Evolutionary conservation across 2,888 invertebrate genomes (phyloP).

Genomic region (Camptogramma bilineatum): DNA sequence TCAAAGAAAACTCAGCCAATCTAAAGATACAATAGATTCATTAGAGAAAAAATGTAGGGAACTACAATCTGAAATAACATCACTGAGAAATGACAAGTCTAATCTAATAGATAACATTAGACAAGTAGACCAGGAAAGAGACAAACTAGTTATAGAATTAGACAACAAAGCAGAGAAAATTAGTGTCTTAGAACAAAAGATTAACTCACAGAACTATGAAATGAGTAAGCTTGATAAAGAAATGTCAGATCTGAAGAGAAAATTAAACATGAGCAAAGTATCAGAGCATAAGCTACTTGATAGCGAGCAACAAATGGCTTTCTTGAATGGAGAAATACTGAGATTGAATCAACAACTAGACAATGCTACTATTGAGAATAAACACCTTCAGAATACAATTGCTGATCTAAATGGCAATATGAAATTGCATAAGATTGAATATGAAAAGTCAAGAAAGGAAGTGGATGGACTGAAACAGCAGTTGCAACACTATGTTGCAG

Average conservation of each 20-base stretch:
- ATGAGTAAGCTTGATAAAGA: slow-evolving; percentile 83
- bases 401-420: slow-evolving; percentile 87
- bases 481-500: slow-evolving; percentile 92
- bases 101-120: slow-evolving; percentile 87
- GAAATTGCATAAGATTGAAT: slow-evolving; percentile 87
- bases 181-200: slow-evolving; percentile 87
- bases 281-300: slow-evolving; percentile 81
- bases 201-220: slow-evolving; percentile 85
- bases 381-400: slow-evolving; percentile 90
- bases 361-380: slow-evolving; percentile 87
- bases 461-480: slow-evolving; percentile 90
- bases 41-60: slow-evolving; percentile 86
- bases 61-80: slow-evolving; percentile 85
- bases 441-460: slow-evolving; percentile 89
- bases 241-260: slow-evolving; percentile 84
- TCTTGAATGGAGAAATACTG: slow-evolving; percentile 86
- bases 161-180: slow-evolving; percentile 90
- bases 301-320: slow-evolving; percentile 82
- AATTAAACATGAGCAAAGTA: slow-evolving; percentile 73
- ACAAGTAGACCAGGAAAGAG: slow-evolving; percentile 90
- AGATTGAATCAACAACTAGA: slow-evolving; percentile 85
- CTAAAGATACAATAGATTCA: slow-evolving; percentile 84
- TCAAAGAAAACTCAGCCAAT: slow-evolving; percentile 87
- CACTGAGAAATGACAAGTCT: slow-evolving; percentile 87
- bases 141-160: slow-evolving; percentile 87